Conservation (phyloP, 2,797 vertebrate species). For the Harpagifer antarcticus region DNA sequence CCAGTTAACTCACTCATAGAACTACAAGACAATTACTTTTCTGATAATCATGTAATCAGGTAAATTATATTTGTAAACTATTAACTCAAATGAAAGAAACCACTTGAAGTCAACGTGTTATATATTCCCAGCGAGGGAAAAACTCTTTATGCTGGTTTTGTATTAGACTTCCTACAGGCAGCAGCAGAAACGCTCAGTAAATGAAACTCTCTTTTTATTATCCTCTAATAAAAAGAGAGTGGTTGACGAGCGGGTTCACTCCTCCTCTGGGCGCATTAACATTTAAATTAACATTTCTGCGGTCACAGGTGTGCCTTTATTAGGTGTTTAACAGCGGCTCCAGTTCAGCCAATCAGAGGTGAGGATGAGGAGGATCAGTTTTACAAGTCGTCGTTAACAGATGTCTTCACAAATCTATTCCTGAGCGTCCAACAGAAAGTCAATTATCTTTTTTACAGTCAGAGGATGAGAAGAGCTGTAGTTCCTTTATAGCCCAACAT, state of each 20-base stretch:
- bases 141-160: neutral
- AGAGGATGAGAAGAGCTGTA: no score
- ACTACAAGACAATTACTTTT: no score
- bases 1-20: no score
- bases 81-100: no score
- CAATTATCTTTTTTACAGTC: slow-evolving; percentile 6
- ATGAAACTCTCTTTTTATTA: neutral
- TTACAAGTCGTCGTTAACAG: slow-evolving; percentile 67
- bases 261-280: slow-evolving; percentile 49
- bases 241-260: neutral
- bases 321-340: slow-evolving; percentile 55
- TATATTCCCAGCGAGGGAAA: neutral
- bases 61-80: no score
- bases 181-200: slow-evolving; percentile 1
- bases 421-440: slow-evolving; percentile 10
- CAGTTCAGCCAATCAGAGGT: slow-evolving; percentile 49
- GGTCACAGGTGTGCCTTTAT: slow-evolving; percentile 70
- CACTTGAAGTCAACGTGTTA: no score
- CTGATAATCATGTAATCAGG: no score
- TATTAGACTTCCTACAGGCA: slow-evolving; percentile 17
- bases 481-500: no score
- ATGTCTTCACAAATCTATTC: slow-evolving; percentile 55
- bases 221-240: neutral
- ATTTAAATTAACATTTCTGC: slow-evolving; percentile 65
- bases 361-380: slow-evolving; percentile 45